Conservation (phyloP, 2,113 vertebrate species). For the Phoenicopterus ruber region DNA sequence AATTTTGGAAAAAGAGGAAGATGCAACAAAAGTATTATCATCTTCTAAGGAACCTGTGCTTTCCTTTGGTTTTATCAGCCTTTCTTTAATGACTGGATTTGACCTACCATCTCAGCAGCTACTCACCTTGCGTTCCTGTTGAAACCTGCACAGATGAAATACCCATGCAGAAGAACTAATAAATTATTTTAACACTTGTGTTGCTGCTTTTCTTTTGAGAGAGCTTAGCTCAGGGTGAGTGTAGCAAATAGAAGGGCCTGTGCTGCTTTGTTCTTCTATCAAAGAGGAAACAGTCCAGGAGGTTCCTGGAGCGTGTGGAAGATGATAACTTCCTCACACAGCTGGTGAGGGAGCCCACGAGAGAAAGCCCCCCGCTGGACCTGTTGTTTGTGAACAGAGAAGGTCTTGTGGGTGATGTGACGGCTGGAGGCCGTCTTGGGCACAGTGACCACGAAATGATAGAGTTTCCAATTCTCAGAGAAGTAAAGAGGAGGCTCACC, state of each 20-base stretch:
- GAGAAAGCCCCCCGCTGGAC: too few relatives aligned
- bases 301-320: too few relatives aligned
- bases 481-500: too few relatives aligned
- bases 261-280: background rate
- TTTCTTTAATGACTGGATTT: conserved; percentile 32
- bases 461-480: too few relatives aligned
- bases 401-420: too few relatives aligned
- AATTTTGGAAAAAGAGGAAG: background rate
- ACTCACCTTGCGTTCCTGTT: background rate
- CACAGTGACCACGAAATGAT: too few relatives aligned
- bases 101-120: background rate
- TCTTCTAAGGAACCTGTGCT: conserved; percentile 9
- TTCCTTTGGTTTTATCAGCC: conserved; percentile 36
- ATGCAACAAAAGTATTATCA: background rate
- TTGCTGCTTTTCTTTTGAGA: background rate
- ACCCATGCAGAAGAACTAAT: conserved; percentile 63
- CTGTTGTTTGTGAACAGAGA: too few relatives aligned
- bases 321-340: too few relatives aligned
- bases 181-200: conserved; percentile 66
- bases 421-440: too few relatives aligned
- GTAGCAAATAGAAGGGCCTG: background rate
- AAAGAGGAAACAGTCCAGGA: too few relatives aligned
- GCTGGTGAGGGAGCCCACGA: too few relatives aligned
- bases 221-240: background rate
- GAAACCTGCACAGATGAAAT: background rate